These are phyloP conservation scores for Lateolabrax maculatus DNA, from an alignment of 2,797 vertebrate genomes.

Conservation along the genomic window DNA sequence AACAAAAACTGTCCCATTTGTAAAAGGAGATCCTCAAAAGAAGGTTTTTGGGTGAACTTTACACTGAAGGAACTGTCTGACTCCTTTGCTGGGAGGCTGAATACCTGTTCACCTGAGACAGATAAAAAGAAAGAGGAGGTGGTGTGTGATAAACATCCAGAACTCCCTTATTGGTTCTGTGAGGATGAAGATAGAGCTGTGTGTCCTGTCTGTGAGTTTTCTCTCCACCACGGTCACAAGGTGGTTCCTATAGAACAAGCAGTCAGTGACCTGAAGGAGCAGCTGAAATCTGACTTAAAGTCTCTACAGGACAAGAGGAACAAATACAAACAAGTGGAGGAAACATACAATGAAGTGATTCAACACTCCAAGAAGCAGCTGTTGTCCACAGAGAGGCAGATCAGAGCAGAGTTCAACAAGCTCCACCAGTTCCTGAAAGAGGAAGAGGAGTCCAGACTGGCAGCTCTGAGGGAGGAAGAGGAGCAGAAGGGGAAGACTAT, in stretches of 20 bases:
- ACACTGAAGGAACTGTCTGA: constrained; percentile 33
- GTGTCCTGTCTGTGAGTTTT: constrained; percentile 55
- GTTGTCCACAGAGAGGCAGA: constrained; percentile 37
- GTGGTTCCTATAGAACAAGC: constrained; percentile 54
- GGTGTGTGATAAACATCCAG: constrained; percentile 17
- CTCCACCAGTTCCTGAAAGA: constrained; percentile 82
- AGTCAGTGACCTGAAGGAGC: constrained; percentile 37
- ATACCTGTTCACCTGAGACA: neutral
- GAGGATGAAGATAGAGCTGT: constrained; percentile 30
- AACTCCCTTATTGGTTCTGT: constrained; percentile 38
- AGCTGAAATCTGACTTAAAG: constrained; percentile 36
- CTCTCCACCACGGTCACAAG: constrained; percentile 44
- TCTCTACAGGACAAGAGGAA: constrained; percentile 33
- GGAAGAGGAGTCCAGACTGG: constrained; percentile 75
- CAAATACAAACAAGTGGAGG: constrained; percentile 1
- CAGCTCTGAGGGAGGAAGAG: constrained; percentile 75
- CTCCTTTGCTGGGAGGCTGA: neutral
- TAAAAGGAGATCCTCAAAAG: constrained; percentile 19
- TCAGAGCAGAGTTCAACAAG: constrained; percentile 77
- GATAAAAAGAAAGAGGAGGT: neutral
- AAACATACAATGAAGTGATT: constrained; percentile 26
- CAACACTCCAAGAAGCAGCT: constrained; percentile 32
- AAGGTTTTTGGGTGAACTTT: rapidly evolving
- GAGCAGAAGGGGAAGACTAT: constrained; percentile 62
- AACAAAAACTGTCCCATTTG: constrained; percentile 50